Base-by-base conservation (phyloP, 2,113 vertebrate species). In the Edolisoma coerulescens region DNA sequence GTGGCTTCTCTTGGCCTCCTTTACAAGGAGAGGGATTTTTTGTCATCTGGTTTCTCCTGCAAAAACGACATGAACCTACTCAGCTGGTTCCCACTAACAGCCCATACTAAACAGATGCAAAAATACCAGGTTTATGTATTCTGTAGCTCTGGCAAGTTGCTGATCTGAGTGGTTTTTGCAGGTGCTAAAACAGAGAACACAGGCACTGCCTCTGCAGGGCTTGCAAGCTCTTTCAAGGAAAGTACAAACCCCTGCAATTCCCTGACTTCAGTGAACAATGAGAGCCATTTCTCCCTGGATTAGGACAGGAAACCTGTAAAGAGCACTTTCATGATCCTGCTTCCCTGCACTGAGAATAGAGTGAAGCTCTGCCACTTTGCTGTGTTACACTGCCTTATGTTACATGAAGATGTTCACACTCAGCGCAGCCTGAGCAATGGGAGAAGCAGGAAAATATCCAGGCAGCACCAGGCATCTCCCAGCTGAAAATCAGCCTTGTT, bases 131-230 rank as follows among this genome's bases (percentile, higher is more conserved):
- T 92, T 97, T 90, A 78, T 75, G 64, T 89, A 71, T 88, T 94
- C 94, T 95, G 73, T 74, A 52, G 86, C 86, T 95, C 86, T 95
- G 95, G 84, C 89, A 95, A 95, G 86, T 89, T 96, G 95, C 95
- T 96, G 95, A 96, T 96, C 79, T 78, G 96, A 92, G 93, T 93
- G 83, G 32, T 87, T 96, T 95, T 88, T 92, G 90, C 95, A 96
- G 93, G 95, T 96, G 96, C 93, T 94, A 92, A 97, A 96, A 52
- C 91, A 85, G 61, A 92, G 90, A 93, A 86, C 61, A 60, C 71
- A 93, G 86, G 64, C 88, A 56, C 56, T 81, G 85, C 90, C 88
- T 93, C 90, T 89, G 69, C 88, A 89, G 83, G 80, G 76, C 44
- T 96, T 84, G 83, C 56, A 79, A 35, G 42, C 71, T 86, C 74